Conservation (phyloP, 2,113 vertebrate species). For the Panurus biarmicus region DNA sequence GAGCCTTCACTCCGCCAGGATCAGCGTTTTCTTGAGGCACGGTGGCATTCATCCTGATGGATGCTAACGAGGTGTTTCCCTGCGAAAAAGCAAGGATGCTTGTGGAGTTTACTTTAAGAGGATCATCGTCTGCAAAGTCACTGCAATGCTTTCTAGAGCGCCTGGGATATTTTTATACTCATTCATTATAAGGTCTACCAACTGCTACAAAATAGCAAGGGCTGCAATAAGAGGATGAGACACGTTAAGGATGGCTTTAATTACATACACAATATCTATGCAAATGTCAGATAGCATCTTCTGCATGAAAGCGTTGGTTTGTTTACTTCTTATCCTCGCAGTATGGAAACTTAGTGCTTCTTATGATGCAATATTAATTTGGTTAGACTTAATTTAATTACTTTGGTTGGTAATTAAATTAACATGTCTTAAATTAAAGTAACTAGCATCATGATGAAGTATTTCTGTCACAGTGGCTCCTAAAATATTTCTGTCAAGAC, state of each 20-base stretch:
- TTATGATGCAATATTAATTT: constrained; percentile 27
- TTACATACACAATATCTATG: neutral
- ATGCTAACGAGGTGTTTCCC: neutral
- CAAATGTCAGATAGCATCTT: constrained; percentile 33
- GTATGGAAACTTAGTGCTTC: neutral
- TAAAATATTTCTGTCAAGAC: neutral
- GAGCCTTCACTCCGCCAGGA: neutral
- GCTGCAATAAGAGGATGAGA: neutral
- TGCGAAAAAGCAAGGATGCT: neutral
- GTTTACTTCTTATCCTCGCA: neutral
- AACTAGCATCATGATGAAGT: neutral
- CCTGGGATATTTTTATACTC: neutral
- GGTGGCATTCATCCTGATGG: neutral
- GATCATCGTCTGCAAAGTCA: neutral
- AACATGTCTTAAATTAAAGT: neutral
- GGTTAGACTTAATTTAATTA: neutral
- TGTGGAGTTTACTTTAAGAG: neutral
- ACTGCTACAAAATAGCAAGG: neutral
- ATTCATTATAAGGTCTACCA: neutral
- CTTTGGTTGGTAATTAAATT: neutral
- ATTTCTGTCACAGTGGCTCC: neutral
- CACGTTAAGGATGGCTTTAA: constrained; percentile 14
- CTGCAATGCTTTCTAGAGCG: neutral
- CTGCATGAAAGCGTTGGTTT: neutral
- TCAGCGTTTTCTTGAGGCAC: neutral